phyloP scores from a whole-genome alignment of 2,888 invertebrate genomes.

The Teleogryllus oceanicus region DNA sequence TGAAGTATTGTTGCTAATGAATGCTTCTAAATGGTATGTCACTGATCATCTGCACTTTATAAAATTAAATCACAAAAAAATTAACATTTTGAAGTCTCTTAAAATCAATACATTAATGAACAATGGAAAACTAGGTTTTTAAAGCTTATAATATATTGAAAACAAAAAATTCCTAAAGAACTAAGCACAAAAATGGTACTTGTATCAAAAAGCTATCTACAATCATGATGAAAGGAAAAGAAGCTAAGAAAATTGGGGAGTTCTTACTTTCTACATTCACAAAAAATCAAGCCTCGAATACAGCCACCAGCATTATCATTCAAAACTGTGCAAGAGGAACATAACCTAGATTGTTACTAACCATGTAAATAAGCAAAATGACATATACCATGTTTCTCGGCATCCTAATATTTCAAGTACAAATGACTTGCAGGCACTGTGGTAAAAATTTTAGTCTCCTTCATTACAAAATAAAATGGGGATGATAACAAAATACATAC shows the following conservation, averaged over 20 bases:
- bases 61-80: too few species aligned
- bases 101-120: too few species aligned
- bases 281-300: conserved; percentile 6
- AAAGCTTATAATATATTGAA: too few species aligned
- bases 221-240: neutral
- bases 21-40: too few species aligned
- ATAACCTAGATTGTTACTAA: neutral
- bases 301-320: conserved; percentile 11
- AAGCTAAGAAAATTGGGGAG: conserved; percentile 3
- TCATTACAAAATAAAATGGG: neutral
- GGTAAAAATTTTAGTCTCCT: conserved; percentile 4
- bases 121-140: too few species aligned
- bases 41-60: too few species aligned
- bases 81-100: too few species aligned
- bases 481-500: neutral
- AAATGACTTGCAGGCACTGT: conserved; percentile 18
- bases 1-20: too few species aligned
- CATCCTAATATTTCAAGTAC: conserved; percentile 18
- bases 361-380: conserved; percentile 18
- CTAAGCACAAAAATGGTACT: neutral
- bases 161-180: too few species aligned
- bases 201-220: conserved; percentile 2
- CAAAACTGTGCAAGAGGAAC: conserved; percentile 18
- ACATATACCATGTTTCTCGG: neutral
- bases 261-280: neutral